phyloP scores from a whole-genome alignment of 1,140 invertebrate genomes.

The Drosophila sechellia region DNA sequence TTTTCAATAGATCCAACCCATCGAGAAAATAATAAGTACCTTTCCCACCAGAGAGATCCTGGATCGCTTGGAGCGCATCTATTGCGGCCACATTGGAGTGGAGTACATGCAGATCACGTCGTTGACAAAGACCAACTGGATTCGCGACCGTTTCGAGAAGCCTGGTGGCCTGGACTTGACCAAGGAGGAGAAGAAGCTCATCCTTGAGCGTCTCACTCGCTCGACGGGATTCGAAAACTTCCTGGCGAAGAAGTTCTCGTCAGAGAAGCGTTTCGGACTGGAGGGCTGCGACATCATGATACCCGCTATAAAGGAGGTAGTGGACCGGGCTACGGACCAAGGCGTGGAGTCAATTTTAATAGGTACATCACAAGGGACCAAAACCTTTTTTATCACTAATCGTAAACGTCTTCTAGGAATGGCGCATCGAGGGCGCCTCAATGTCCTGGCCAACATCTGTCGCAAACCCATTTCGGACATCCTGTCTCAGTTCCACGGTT shows the following conservation, averaged over 20 bases:
- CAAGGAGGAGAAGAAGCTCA: constrained; percentile 51
- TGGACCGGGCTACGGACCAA: constrained; percentile 91
- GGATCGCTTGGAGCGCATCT: constrained; percentile 89
- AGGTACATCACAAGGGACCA: not conserved
- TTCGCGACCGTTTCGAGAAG: constrained; percentile 91
- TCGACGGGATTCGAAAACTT: constrained; percentile 91
- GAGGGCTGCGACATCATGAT: constrained; percentile 97
- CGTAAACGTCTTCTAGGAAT: constrained; percentile 91
- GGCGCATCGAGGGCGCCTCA: constrained; percentile 96
- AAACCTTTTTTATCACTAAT: not conserved
- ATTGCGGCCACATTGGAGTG: constrained; percentile 90
- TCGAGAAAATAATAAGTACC: not conserved
- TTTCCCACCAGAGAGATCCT: constrained; percentile 89
- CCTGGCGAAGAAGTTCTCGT: constrained; percentile 94
- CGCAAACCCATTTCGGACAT: constrained; percentile 94
- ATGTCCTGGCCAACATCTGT: constrained; percentile 95
- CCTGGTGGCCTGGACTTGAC: constrained; percentile 85
- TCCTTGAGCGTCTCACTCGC: constrained; percentile 58
- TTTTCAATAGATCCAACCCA: not conserved
- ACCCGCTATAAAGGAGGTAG: constrained; percentile 93
- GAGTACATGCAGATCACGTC: constrained; percentile 96
- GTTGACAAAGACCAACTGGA: constrained; percentile 91
- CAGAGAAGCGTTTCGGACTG: constrained; percentile 96
- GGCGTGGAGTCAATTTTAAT: constrained; percentile 90
- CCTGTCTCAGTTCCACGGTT: constrained; percentile 93